phyloP scores from a whole-genome alignment of 2,797 vertebrate genomes.

The Rhynchonycteris naso region DNA sequence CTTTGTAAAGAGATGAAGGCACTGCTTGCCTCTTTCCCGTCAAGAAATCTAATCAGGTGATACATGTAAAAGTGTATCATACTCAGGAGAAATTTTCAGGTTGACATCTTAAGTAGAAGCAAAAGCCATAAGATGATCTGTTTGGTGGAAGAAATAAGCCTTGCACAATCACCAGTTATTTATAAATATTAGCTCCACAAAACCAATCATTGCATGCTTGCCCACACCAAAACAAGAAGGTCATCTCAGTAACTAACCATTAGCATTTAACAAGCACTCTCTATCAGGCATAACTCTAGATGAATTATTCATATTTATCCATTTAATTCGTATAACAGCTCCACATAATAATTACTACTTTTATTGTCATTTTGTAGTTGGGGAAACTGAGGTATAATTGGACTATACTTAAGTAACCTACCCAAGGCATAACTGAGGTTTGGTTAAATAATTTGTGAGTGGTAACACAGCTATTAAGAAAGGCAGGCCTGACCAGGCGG shows the following conservation, averaged over 20 bases:
- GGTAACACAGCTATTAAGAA: not conserved
- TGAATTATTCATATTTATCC: constrained; percentile 42
- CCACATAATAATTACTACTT: not conserved
- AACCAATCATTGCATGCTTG: not conserved
- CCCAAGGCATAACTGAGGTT: not conserved
- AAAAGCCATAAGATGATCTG: not conserved
- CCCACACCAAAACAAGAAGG: not conserved
- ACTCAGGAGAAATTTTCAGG: not conserved
- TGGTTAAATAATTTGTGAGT: not conserved
- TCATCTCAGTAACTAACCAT: constrained; percentile 17
- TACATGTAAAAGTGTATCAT: not conserved
- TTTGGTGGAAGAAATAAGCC: not conserved
- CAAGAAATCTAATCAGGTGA: constrained; percentile 13
- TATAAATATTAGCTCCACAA: constrained; percentile 27
- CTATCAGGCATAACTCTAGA: not conserved
- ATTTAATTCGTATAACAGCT: not conserved
- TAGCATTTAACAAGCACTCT: constrained; percentile 28
- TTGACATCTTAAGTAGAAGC: not conserved
- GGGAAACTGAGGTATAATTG: not conserved
- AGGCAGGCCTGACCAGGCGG: not conserved
- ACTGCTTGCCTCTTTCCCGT: not conserved
- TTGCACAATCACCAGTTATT: not conserved
- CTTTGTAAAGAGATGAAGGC: not conserved
- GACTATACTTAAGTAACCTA: not conserved
- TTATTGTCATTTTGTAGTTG: not conserved